These are phyloP conservation scores for Catharus ustulatus DNA, from an alignment of 2,797 vertebrate species.

Conservation along the genomic window DNA sequence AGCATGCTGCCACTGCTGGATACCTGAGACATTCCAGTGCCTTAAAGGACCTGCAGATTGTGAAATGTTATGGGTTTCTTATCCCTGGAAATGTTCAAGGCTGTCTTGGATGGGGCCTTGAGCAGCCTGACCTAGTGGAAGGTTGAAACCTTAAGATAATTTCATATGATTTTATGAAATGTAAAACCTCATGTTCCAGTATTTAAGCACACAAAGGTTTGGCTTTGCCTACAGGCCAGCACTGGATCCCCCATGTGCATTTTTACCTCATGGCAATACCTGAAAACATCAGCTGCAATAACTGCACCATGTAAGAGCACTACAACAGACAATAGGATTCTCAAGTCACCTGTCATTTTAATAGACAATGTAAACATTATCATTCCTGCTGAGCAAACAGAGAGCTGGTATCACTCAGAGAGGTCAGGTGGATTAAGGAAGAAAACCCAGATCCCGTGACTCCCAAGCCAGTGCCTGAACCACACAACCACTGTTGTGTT, in stretches of 20 bases:
- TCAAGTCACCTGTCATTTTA: conserved; percentile 29
- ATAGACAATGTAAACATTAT: conserved; percentile 54
- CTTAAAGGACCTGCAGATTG: not conserved
- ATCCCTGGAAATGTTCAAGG: not conserved
- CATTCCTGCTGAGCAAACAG: conserved; percentile 14
- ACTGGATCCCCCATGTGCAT: not conserved
- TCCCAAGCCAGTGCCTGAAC: not conserved
- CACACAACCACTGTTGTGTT: not conserved
- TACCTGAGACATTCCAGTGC: not conserved
- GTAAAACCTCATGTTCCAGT: not conserved
- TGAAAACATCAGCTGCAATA: not conserved
- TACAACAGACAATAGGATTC: not conserved
- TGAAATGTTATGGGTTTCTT: not conserved
- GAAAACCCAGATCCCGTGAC: not conserved
- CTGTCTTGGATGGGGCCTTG: not conserved
- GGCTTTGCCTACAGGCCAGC: not conserved
- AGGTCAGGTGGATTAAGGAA: not conserved
- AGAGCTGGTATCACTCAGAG: not conserved
- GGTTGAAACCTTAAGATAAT: not conserved
- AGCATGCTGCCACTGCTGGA: not conserved
- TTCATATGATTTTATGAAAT: too few relatives aligned
- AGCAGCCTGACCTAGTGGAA: not conserved
- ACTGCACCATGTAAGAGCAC: accelerated
- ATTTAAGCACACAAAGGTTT: not conserved
- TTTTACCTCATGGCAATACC: not conserved